These are phyloP conservation scores for Cryptophagus acutangulus DNA, from an alignment of 2,888 invertebrate genomes.

Conservation along the genomic window DNA sequence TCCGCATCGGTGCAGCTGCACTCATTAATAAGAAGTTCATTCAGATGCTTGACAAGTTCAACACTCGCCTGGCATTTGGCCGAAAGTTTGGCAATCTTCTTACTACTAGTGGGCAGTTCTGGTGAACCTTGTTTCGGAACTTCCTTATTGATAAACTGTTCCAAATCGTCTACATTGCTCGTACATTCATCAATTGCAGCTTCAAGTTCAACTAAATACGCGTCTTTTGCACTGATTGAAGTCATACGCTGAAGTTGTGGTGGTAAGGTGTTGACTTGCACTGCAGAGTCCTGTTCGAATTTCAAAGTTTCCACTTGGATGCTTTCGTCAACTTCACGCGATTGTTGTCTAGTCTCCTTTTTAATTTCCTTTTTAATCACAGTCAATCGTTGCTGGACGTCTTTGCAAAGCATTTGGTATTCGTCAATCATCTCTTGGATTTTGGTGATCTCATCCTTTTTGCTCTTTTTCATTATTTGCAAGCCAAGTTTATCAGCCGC, in stretches of 20 bases:
- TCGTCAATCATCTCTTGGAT: conserved; percentile 61
- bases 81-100: conserved; percentile 69
- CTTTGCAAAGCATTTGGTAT: conserved; percentile 60
- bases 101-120: conserved; percentile 60
- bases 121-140: conserved; percentile 52
- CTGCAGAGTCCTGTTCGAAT: conserved; percentile 71
- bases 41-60: conserved; percentile 77
- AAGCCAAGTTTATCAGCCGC: conserved; percentile 59
- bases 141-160: conserved; percentile 58
- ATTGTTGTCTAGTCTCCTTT: conserved; percentile 37
- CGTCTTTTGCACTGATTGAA: conserved; percentile 75
- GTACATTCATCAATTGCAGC: conserved; percentile 70
- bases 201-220: conserved; percentile 70
- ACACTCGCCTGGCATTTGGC: conserved; percentile 75
- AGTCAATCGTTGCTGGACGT: conserved; percentile 54
- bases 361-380: conserved; percentile 47
- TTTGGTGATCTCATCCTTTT: conserved; percentile 52
- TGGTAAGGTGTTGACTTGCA: conserved; percentile 77
- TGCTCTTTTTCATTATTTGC: conserved; percentile 55
- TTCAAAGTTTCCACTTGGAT: conserved; percentile 69
- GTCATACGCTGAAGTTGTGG: conserved; percentile 56
- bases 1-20: conserved; percentile 63
- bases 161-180: conserved; percentile 61
- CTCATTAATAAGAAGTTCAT: conserved; percentile 68
- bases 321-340: conserved; percentile 54